Conservation (phyloP, 2,113 vertebrate genomes). For the Budorcas taxicolor region DNA sequence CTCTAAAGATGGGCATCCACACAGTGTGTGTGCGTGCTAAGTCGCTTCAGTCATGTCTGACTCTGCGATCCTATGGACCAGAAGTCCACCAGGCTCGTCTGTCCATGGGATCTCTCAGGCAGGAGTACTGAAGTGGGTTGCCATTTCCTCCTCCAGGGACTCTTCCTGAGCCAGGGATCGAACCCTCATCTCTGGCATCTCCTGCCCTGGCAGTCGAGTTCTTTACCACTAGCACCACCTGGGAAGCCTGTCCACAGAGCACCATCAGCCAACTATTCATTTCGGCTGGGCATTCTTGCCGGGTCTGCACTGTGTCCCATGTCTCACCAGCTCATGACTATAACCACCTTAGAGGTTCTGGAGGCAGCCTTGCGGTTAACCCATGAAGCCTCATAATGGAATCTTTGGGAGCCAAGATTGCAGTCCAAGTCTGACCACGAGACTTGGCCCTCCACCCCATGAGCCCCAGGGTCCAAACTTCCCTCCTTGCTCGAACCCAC, state of each 20-base stretch:
- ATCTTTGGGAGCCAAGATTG: not conserved
- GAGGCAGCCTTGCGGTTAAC: not conserved
- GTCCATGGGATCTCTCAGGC: not conserved
- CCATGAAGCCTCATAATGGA: not conserved
- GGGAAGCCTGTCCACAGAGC: not conserved
- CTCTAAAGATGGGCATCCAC: not conserved
- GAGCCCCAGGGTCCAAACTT: not conserved
- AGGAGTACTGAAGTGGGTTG: not conserved
- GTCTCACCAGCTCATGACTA: not conserved
- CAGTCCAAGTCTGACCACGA: not conserved
- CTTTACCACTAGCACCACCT: not conserved
- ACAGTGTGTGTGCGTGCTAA: not conserved
- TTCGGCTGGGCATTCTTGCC: accelerated
- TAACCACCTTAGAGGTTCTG: not conserved
- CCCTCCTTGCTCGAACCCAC: not conserved
- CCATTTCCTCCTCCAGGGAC: not conserved
- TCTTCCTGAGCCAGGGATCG: not conserved
- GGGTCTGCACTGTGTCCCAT: not conserved
- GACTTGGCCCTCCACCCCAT: not conserved
- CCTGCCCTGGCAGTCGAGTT: not conserved
- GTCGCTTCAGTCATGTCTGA: not conserved
- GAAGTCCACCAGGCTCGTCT: not conserved
- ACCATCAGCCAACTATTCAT: too few species aligned
- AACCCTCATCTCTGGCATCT: not conserved
- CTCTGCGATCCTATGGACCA: not conserved